Conservation (phyloP, 1,140 invertebrate genomes). For the Conus betulinus region DNA sequence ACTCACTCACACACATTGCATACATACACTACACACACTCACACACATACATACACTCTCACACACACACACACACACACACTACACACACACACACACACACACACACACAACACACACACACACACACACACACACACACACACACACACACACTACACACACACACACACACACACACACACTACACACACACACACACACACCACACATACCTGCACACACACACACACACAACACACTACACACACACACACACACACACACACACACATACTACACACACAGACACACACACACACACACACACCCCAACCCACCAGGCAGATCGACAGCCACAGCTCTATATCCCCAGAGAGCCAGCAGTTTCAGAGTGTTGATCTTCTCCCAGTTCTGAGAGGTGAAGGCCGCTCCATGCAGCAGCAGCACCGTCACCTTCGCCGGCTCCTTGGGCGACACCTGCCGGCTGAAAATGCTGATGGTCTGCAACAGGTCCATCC, state of each 20-base stretch:
- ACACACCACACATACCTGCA: not conserved
- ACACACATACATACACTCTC: not conserved
- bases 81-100: not conserved
- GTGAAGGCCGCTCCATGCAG: slow-evolving; percentile 75
- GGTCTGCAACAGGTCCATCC: slow-evolving; percentile 30
- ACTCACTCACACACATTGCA: no score
- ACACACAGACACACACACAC: not conserved
- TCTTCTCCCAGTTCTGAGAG: slow-evolving; percentile 74
- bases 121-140: not conserved
- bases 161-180: not conserved
- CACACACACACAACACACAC: not conserved
- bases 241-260: not conserved
- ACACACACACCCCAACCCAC: not conserved
- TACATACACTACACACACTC: not conserved
- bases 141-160: no score
- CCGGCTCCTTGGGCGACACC: slow-evolving; percentile 15
- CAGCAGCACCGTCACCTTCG: slow-evolving; percentile 69
- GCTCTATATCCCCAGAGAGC: slow-evolving; percentile 72
- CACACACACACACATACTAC: not conserved
- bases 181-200: not conserved
- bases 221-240: not conserved
- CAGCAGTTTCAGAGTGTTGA: slow-evolving; percentile 72
- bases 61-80: not conserved
- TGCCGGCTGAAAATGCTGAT: slow-evolving; percentile 44
- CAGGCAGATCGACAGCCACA: slow-evolving; percentile 77